phyloP scores from a whole-genome alignment of 2,888 invertebrate species.

The Zele albiditarsus region DNA sequence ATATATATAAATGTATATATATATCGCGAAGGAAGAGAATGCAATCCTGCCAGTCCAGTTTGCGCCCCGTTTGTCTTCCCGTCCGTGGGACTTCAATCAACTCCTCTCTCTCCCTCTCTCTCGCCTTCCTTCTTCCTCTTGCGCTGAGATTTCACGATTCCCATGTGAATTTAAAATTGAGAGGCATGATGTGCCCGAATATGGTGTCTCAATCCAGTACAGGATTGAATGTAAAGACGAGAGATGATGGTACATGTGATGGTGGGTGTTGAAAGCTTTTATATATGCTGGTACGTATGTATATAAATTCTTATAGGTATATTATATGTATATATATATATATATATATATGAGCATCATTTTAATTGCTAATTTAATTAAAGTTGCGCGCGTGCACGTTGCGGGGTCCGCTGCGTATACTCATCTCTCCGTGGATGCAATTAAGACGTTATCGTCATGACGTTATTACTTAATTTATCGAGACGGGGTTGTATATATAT shows the following conservation, averaged over 20 bases:
- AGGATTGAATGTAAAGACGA: background rate
- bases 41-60: constrained; percentile 28
- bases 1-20: too few species aligned
- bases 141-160: constrained; percentile 21
- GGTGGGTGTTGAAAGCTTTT: constrained; percentile 1
- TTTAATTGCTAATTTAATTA: constrained; percentile 72
- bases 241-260: background rate
- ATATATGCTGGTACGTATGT: constrained; percentile 4
- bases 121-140: background rate
- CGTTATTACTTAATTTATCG: constrained; percentile 69
- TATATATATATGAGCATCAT: constrained; percentile 56
- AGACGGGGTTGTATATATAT: constrained; percentile 36
- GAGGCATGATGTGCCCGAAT: constrained; percentile 13
- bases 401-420: constrained; percentile 29
- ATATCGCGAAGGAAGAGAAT: background rate
- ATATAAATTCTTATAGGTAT: background rate
- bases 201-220: constrained; percentile 21
- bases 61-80: constrained; percentile 33
- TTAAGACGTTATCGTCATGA: constrained; percentile 68
- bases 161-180: constrained; percentile 24
- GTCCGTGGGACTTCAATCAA: constrained; percentile 32
- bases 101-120: background rate
- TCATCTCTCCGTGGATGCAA: constrained; percentile 52
- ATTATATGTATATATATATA: background rate
- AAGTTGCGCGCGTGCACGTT: constrained; percentile 51